Conservation (phyloP, 2,113 vertebrate species). For the Myotis davidii region DNA sequence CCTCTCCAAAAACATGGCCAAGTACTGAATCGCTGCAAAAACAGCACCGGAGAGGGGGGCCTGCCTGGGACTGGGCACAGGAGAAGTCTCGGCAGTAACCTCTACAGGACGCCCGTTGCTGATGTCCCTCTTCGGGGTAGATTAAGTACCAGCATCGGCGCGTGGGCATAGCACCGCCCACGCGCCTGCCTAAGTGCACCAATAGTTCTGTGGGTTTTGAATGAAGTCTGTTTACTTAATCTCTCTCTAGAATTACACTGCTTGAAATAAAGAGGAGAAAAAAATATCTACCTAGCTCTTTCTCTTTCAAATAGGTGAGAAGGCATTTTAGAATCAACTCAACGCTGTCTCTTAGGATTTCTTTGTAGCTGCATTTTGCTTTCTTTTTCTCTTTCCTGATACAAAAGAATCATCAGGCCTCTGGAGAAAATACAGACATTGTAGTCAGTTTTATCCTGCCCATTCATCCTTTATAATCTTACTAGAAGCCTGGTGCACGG, state of each 20-base stretch:
- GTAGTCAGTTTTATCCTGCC: neutral
- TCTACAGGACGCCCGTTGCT: neutral
- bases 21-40: constrained; percentile 58
- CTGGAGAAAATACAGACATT: neutral
- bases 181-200: neutral
- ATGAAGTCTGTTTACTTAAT: neutral
- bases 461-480: neutral
- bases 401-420: neutral
- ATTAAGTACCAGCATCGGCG: too few species aligned
- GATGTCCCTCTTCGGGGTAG: neutral
- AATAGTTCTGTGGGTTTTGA: neutral
- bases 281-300: neutral
- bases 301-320: neutral
- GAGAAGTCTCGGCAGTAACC: neutral
- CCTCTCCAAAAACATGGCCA: constrained; percentile 41
- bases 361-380: neutral
- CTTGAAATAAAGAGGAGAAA: neutral
- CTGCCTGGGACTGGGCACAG: neutral
- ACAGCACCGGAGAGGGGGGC: neutral
- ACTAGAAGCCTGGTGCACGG: too few species aligned
- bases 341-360: neutral
- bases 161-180: too few species aligned
- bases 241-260: neutral
- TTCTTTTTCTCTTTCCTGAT: neutral
- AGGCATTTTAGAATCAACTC: neutral